Conservation (phyloP, 2,888 invertebrate genomes). For the Microchrysa polita region DNA sequence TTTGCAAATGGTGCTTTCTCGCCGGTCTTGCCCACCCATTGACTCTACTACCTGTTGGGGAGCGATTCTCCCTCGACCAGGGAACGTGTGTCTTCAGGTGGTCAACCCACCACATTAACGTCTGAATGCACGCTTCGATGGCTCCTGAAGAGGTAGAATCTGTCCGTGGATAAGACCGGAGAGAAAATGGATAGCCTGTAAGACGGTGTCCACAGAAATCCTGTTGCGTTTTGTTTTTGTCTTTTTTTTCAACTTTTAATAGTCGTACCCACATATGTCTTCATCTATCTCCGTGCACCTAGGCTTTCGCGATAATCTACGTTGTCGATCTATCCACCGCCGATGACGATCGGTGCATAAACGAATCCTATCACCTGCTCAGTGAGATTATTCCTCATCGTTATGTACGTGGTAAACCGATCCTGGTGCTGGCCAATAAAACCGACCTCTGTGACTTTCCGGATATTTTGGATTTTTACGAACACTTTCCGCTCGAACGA, state of each 20-base stretch:
- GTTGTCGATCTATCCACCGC: constrained; percentile 58
- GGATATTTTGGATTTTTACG: constrained; percentile 60
- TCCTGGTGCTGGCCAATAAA: constrained; percentile 58
- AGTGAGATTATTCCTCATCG: constrained; percentile 54
- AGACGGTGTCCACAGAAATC: no score
- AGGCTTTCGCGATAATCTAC: constrained; percentile 58
- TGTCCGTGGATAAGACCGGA: no score
- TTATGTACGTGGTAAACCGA: constrained; percentile 57
- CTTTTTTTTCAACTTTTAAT: no score
- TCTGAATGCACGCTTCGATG: no score
- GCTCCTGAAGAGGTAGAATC: no score
- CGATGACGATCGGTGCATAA: constrained; percentile 25
- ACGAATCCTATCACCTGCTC: constrained; percentile 54
- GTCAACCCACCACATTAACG: no score
- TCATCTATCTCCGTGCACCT: not conserved
- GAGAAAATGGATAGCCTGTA: no score
- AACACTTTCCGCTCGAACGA: constrained; percentile 57
- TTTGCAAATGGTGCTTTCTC: no score
- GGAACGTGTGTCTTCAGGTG: no score
- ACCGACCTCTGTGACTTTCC: constrained; percentile 55
- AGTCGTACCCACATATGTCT: not conserved
- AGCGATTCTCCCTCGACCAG: no score
- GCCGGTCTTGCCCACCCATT: no score
- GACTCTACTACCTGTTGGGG: not conserved
- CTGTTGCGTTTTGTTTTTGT: no score